These are phyloP conservation scores for Numida meleagris DNA, from an alignment of 2,113 vertebrate species.

Conservation along the genomic window DNA sequence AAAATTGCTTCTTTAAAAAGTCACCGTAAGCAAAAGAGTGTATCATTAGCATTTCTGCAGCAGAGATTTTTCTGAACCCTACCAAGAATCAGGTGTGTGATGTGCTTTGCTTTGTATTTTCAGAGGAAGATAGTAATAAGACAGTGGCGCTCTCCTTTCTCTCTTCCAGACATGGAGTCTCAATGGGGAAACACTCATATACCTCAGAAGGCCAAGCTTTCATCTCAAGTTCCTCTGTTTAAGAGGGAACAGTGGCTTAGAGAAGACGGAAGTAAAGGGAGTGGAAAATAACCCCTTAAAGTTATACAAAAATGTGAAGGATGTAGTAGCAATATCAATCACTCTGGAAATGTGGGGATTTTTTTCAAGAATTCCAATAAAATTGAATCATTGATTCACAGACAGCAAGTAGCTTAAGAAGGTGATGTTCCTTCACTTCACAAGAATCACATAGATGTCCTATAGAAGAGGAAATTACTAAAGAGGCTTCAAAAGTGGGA, in stretches of 20 bases:
- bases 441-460: background rate
- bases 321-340: background rate
- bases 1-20: slow-evolving; percentile 28
- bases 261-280: background rate
- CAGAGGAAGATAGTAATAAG: slow-evolving; percentile 16
- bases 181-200: background rate
- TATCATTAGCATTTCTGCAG: slow-evolving; percentile 14
- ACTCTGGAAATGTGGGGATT: background rate
- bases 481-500: background rate
- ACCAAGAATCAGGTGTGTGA: background rate
- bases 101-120: background rate
- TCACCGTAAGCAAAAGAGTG: slow-evolving; percentile 2
- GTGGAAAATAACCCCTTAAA: background rate
- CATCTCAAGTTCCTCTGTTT: background rate
- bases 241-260: background rate
- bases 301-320: background rate
- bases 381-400: background rate
- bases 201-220: slow-evolving; percentile 24
- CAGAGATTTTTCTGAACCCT: slow-evolving; percentile 14
- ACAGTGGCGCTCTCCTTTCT: background rate
- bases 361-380: background rate
- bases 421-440: background rate
- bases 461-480: background rate
- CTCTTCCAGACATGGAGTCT: background rate
- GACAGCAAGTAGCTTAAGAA: background rate